A percentile compares a stretch with the other conserved stretches of the same genome.
Evolutionary conservation across 2,888 invertebrate species (phyloP).

Genomic region (Sinelater perroti): DNA sequence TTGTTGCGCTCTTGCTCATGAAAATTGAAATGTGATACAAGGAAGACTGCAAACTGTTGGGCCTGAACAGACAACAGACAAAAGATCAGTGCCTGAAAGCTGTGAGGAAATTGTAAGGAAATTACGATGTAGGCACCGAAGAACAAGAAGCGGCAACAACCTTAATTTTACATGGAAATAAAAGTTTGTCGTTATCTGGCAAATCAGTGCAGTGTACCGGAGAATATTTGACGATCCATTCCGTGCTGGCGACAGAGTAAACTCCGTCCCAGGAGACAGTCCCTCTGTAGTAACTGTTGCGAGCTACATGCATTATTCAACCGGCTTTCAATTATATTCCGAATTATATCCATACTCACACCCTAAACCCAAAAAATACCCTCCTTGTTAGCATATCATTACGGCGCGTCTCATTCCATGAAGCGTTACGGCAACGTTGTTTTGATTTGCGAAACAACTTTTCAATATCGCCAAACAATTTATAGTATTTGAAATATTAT

Average conservation of each 20-base stretch:
- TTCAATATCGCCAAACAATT: too few relatives aligned
- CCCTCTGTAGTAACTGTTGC: slow-evolving; percentile 51
- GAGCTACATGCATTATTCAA: slow-evolving; percentile 60
- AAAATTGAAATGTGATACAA: too few relatives aligned
- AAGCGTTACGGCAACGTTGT: too few relatives aligned
- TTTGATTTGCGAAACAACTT: too few relatives aligned
- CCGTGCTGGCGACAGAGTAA: slow-evolving; percentile 52
- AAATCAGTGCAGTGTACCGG: slow-evolving; percentile 56
- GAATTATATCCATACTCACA: slow-evolving; percentile 50
- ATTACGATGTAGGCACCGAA: too few relatives aligned
- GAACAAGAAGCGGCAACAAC: slow-evolving; percentile 25
- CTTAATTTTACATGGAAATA: slow-evolving; percentile 33
- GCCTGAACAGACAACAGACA: too few relatives aligned
- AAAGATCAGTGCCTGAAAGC: too few relatives aligned
- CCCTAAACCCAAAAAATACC: slow-evolving; percentile 38
- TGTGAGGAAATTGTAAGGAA: too few relatives aligned
- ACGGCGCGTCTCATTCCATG: slow-evolving; percentile 19
- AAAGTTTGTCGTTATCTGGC: slow-evolving; percentile 48
- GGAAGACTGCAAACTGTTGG: too few relatives aligned
- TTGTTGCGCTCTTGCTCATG: too few relatives aligned
- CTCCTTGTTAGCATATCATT: slow-evolving; percentile 35
- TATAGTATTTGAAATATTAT: too few relatives aligned
- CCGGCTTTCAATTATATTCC: slow-evolving; percentile 61
- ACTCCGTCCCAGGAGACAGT: slow-evolving; percentile 54
- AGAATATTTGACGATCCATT: slow-evolving; percentile 53